Conservation (phyloP, 2,113 vertebrate species). For the Sebastes schlegelii region DNA sequence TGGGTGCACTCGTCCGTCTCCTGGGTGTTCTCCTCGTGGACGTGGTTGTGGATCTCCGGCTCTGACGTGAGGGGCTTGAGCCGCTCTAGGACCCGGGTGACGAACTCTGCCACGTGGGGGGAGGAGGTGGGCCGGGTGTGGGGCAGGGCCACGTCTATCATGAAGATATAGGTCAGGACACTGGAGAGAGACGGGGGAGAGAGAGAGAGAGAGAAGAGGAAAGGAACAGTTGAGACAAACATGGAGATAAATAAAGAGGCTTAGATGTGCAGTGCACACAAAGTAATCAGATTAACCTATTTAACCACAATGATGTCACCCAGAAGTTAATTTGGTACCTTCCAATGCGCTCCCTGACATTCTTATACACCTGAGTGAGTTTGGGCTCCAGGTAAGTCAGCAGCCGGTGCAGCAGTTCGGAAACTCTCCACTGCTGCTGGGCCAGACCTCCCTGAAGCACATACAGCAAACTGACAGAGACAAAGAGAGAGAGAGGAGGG, state of each 20-base stretch:
- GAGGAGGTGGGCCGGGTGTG: conserved; percentile 91
- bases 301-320: conserved; percentile 20
- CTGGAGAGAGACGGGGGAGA: conserved; percentile 77
- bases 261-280: conserved; percentile 1
- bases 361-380: conserved; percentile 98
- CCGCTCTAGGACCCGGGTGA: conserved; percentile 88
- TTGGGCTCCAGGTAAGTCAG: conserved; percentile 96
- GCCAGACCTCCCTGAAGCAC: conserved; percentile 97
- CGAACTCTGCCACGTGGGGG: conserved; percentile 93
- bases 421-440: conserved; percentile 97
- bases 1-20: conserved; percentile 95
- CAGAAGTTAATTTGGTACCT: conserved; percentile 83
- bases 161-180: conserved; percentile 98
- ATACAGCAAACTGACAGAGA: conserved; percentile 89
- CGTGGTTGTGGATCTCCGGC: conserved; percentile 96
- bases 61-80: conserved; percentile 94
- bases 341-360: conserved; percentile 96
- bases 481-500: conserved; percentile 5
- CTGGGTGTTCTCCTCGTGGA: conserved; percentile 93
- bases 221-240: not conserved
- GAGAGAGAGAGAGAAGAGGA: conserved; percentile 11
- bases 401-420: conserved; percentile 93
- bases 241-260: conserved; percentile 10
- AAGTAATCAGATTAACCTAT: conserved; percentile 41
- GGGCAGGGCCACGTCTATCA: conserved; percentile 97